Evolutionary conservation across 2,113 vertebrate genomes (phyloP).

Genomic region (Martes martes): DNA sequence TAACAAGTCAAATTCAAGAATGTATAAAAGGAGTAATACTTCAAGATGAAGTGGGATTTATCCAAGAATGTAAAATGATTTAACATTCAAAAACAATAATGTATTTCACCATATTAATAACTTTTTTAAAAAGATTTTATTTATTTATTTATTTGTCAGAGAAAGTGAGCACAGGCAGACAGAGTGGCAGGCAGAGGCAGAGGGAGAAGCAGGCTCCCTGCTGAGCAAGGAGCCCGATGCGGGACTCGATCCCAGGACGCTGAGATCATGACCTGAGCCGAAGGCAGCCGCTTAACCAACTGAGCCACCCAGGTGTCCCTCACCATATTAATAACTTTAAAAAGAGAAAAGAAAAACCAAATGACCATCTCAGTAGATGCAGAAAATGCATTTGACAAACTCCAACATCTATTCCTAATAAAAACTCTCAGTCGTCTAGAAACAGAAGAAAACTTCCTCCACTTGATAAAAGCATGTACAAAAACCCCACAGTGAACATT

Average conservation of each 20-base stretch:
- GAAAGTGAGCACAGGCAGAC: too few species aligned
- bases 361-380: not conserved
- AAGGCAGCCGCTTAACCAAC: too few species aligned
- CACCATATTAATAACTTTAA: not conserved
- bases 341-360: not conserved
- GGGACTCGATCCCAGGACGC: too few species aligned
- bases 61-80: not conserved
- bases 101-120: not conserved
- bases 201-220: too few species aligned
- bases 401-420: not conserved
- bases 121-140: too few species aligned
- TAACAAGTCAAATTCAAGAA: not conserved
- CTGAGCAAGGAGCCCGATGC: too few species aligned
- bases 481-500: not conserved
- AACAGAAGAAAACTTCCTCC: not conserved
- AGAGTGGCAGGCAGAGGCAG: too few species aligned
- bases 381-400: not conserved
- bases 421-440: not conserved
- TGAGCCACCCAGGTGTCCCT: not conserved
- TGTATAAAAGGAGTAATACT: not conserved
- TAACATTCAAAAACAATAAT: not conserved
- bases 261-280: too few species aligned
- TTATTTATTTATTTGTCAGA: too few species aligned
- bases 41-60: not conserved
- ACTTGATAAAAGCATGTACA: not conserved